Base-by-base conservation (phyloP, 2,797 vertebrate genomes). In the Pseudomugil tenellus region DNA sequence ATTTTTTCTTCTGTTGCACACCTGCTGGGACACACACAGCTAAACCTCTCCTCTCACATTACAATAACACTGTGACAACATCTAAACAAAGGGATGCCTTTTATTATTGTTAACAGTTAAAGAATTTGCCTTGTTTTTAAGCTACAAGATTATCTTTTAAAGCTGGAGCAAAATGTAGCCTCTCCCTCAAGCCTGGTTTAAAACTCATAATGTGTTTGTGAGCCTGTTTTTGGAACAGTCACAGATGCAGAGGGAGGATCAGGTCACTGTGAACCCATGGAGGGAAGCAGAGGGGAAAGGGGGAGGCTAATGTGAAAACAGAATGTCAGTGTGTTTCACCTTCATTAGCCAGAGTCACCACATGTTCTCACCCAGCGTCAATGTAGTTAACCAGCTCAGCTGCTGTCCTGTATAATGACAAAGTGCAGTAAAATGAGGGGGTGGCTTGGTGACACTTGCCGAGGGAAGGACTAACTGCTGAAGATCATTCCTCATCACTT, bases 261-360 rank as follows among this genome's bases (percentile, higher is more conserved):
- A 7, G 85, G 87, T 91, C 87, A 87, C 76, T 3, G 35, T 7
- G 34, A 85, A 67, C 73, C 84, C 60, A 76, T 80, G 58, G 77
- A 86, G 84, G 71, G 68, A 72, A 84, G 68, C 10, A 61, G 58
- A 61, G 49, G 65, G 76, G 72, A 54, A 63, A 55, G 54, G 51
- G 74, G 74, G 75, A 58, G 73, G 70, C 73, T 87, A 81, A 72
- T 84, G 84, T 85, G 84, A 85, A 86, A 87, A 85, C 85, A 53
- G 82, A 89, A 72, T 88, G 84, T 87, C 87, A 84, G 85, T 84
- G 85, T 80, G 67, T 83, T 89, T 90, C 90, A 90, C 90, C 86
- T 89, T 91, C 87, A 92, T 89, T 92, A 90, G 76, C 74, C 74
- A 63, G 82, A 84, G 80, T 80, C 77, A 51, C 80, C 76, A 70